phyloP scores from a whole-genome alignment of 2,888 invertebrate genomes.

The Drosophila koepferae region DNA sequence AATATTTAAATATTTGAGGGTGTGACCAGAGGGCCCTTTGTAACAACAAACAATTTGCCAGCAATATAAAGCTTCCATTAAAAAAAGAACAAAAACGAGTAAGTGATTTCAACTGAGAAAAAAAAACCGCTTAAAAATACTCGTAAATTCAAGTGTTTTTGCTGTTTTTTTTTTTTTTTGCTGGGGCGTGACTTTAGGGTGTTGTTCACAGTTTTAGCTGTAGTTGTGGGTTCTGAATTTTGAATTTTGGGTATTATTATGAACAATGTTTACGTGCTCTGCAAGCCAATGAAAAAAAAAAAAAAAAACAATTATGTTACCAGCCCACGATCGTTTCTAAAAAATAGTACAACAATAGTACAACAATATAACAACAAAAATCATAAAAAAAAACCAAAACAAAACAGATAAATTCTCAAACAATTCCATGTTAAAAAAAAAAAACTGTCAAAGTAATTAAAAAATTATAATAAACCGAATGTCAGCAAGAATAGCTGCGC shows the following conservation, averaged over 20 bases:
- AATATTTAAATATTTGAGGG: constrained; percentile 31
- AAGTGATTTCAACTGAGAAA: constrained; percentile 42
- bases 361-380: constrained; percentile 3
- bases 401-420: constrained; percentile 37
- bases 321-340: constrained; percentile 46
- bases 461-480: constrained; percentile 52
- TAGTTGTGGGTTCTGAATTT: constrained; percentile 39
- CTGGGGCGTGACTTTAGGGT: constrained; percentile 74
- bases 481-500: constrained; percentile 45
- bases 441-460: constrained; percentile 58
- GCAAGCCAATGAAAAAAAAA: constrained; percentile 33
- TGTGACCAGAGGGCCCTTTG: constrained; percentile 47
- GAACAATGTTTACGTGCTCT: constrained; percentile 69
- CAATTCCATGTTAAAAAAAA: constrained; percentile 33
- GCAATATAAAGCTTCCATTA: constrained; percentile 53
- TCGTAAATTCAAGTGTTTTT: constrained; percentile 60
- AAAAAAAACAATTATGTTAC: constrained; percentile 41
- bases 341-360: constrained; percentile 10
- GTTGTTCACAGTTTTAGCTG: constrained; percentile 51
- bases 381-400: constrained; percentile 31
- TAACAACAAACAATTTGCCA: constrained; percentile 49
- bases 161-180: constrained; percentile 23
- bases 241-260: constrained; percentile 59
- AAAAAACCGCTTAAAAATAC: constrained; percentile 50
- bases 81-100: constrained; percentile 15